Evolutionary conservation across 2,797 vertebrate species (phyloP).

Genomic region (Todus mexicanus): DNA sequence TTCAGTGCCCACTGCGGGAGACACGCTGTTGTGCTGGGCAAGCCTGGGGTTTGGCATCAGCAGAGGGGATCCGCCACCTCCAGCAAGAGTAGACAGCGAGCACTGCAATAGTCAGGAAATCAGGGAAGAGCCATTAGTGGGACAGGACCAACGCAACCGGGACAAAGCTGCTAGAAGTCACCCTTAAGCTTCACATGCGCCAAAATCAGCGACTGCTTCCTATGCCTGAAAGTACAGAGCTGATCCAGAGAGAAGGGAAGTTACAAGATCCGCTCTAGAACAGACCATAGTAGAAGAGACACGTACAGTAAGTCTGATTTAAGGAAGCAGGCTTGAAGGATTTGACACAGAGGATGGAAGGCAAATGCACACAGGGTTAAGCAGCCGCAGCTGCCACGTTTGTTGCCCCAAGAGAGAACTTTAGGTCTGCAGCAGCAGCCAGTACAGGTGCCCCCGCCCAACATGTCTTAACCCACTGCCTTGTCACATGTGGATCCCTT

Average conservation of each 20-base stretch:
- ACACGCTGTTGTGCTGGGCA: neutral
- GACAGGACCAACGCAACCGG: neutral
- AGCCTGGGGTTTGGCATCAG: neutral
- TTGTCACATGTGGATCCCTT: neutral
- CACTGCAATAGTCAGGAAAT: neutral
- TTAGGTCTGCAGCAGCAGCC: neutral
- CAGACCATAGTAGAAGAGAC: rapidly evolving
- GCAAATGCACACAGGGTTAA: neutral
- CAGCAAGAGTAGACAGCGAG: neutral
- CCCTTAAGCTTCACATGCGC: neutral
- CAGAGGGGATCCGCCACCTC: too few relatives aligned
- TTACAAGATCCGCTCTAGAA: neutral
- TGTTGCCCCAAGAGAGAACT: neutral
- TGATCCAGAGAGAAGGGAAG: neutral
- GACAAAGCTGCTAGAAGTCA: neutral
- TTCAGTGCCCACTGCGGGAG: neutral
- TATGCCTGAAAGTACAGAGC: neutral
- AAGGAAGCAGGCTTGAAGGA: neutral
- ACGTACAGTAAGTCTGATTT: rapidly evolving
- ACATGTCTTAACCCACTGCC: neutral
- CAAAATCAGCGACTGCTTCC: neutral
- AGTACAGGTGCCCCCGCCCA: neutral
- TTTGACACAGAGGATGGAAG: neutral
- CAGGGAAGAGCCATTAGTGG: rapidly evolving
- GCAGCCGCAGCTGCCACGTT: neutral